phyloP scores from a whole-genome alignment of 2,888 invertebrate genomes.

The Chorisops tibialis region DNA sequence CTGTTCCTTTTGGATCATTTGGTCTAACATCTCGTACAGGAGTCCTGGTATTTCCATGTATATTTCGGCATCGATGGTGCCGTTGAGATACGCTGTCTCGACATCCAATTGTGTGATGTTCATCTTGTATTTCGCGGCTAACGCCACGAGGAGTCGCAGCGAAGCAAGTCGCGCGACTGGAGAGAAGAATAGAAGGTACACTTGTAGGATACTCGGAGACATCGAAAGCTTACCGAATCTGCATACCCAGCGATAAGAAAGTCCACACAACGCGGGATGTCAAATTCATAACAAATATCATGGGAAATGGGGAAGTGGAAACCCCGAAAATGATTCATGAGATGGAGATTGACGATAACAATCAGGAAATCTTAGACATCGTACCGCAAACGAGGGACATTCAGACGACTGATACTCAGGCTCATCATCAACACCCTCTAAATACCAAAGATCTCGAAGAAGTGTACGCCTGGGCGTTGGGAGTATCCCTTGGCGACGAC shows the following conservation, averaged over 20 bases:
- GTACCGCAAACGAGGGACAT: no score
- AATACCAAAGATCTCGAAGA: conserved; percentile 19
- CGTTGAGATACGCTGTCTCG: conserved; percentile 35
- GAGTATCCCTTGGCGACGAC: conserved; percentile 41
- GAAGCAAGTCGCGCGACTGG: conserved; percentile 26
- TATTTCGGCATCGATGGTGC: conserved; percentile 33
- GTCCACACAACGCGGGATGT: not conserved
- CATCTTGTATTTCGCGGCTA: conserved; percentile 32
- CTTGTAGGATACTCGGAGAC: no score
- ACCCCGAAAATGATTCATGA: no score
- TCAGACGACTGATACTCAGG: no score
- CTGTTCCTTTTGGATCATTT: not conserved
- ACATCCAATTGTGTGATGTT: conserved; percentile 35
- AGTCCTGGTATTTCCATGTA: conserved; percentile 34
- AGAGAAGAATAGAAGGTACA: not conserved
- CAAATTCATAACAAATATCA: no score
- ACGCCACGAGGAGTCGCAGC: conserved; percentile 33
- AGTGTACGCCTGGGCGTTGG: conserved; percentile 40
- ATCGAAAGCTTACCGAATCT: no score
- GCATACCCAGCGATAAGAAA: not conserved
- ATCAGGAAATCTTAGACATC: no score
- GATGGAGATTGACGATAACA: no score
- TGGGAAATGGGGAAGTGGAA: no score
- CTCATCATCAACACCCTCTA: no score
- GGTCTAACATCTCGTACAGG: conserved; percentile 21